Evolutionary conservation across 2,888 invertebrate species (phyloP).

Genomic region (Apodemia hepburni): DNA sequence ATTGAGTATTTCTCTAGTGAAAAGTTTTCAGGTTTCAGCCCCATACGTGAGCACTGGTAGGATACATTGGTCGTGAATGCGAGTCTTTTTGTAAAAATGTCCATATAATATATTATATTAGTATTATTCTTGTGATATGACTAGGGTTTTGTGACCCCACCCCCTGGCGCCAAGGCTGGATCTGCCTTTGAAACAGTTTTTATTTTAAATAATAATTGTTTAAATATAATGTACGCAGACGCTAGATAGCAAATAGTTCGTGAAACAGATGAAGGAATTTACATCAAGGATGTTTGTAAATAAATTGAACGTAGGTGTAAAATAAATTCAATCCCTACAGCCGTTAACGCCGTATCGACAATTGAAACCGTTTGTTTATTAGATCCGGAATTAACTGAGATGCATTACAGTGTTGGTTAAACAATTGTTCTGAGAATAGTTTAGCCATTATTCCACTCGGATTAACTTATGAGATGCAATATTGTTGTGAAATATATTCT

Average conservation of each 20-base stretch:
- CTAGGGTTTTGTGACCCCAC: too few species aligned
- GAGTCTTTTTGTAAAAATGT: too few species aligned
- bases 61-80: too few species aligned
- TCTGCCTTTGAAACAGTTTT: too few species aligned
- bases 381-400: conserved; percentile 10
- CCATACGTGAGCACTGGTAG: too few species aligned
- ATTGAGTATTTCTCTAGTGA: too few species aligned
- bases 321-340: background rate
- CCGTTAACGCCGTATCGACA: conserved; percentile 10
- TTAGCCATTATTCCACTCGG: background rate
- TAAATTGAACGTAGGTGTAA: background rate
- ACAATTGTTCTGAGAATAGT: conserved; percentile 11
- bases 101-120: too few species aligned
- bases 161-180: too few species aligned
- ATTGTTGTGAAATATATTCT: background rate
- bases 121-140: too few species aligned
- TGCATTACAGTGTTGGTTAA: conserved; percentile 2
- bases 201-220: too few species aligned
- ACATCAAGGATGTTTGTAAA: conserved; percentile 9
- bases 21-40: too few species aligned
- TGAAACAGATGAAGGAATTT: conserved; percentile 1
- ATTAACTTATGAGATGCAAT: background rate
- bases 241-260: background rate
- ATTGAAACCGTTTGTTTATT: conserved; percentile 11
- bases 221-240: background rate